phyloP scores from a whole-genome alignment of 2,113 vertebrate genomes.

The Gymnobelideus leadbeateri region DNA sequence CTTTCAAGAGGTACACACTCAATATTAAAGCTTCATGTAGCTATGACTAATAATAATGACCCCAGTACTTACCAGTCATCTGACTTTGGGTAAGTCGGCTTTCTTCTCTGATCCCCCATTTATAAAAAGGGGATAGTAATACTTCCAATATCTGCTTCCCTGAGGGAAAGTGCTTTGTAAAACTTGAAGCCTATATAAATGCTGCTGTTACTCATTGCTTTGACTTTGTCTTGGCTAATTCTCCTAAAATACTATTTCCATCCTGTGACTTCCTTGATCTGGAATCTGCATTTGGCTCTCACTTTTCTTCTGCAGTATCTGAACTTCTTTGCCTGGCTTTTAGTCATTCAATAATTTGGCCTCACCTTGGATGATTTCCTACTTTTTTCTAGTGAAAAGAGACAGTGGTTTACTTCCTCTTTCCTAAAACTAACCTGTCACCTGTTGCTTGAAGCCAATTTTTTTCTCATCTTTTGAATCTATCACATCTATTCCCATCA shows the following conservation, averaged over 20 bases:
- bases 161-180: neutral
- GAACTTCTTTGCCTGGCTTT: neutral
- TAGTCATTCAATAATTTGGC: neutral
- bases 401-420: neutral
- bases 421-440: neutral
- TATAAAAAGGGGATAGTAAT: neutral
- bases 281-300: neutral
- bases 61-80: neutral
- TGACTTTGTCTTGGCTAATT: neutral
- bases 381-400: neutral
- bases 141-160: neutral
- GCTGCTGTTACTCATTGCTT: neutral
- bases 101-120: neutral
- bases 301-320: neutral
- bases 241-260: neutral
- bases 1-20: neutral
- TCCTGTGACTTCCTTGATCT: constrained; percentile 3
- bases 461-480: neutral
- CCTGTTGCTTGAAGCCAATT: neutral
- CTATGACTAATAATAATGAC: neutral
- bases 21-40: neutral
- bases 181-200: neutral
- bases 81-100: neutral
- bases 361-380: neutral
- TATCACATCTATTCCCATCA: neutral